Percentiles rank a stretch among this genome's conserved stretches.
These are phyloP conservation scores for Calameuta pallipes DNA, from an alignment of 2,888 invertebrate species.

Conservation along the genomic window DNA sequence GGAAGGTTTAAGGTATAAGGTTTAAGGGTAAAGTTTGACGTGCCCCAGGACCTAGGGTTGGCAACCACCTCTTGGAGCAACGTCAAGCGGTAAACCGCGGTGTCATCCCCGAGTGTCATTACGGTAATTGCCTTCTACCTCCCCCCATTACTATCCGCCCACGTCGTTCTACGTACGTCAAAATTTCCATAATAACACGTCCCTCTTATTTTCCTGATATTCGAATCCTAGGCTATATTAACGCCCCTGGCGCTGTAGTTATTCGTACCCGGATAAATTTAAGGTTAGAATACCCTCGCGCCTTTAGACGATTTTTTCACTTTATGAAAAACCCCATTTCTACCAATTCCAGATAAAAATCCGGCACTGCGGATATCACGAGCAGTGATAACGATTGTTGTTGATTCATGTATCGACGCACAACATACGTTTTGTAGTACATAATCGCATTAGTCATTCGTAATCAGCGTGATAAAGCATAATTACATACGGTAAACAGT, in stretches of 20 bases:
- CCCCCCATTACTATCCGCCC: background rate
- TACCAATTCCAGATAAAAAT: too few species aligned
- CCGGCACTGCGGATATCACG: too few species aligned
- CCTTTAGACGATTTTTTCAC: background rate
- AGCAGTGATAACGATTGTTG: background rate
- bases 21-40: background rate
- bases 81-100: slow-evolving; percentile 31
- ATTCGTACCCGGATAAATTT: background rate
- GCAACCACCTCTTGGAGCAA: background rate
- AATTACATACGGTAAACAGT: background rate
- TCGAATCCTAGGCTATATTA: background rate
- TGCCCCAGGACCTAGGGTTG: background rate
- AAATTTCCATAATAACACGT: slow-evolving; percentile 8
- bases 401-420: too few species aligned
- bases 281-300: background rate
- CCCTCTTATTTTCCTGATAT: background rate
- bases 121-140: slow-evolving; percentile 36
- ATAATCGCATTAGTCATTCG: background rate
- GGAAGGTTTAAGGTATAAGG: background rate
- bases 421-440: too few species aligned
- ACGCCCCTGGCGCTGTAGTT: background rate
- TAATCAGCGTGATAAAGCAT: background rate
- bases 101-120: slow-evolving; percentile 39
- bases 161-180: background rate
- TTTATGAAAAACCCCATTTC: background rate